Evolutionary conservation across 2,888 invertebrate genomes (phyloP), one percentile per base, ranked within the genome.

Genomic region (Scaptomyza tumidula): DNA sequence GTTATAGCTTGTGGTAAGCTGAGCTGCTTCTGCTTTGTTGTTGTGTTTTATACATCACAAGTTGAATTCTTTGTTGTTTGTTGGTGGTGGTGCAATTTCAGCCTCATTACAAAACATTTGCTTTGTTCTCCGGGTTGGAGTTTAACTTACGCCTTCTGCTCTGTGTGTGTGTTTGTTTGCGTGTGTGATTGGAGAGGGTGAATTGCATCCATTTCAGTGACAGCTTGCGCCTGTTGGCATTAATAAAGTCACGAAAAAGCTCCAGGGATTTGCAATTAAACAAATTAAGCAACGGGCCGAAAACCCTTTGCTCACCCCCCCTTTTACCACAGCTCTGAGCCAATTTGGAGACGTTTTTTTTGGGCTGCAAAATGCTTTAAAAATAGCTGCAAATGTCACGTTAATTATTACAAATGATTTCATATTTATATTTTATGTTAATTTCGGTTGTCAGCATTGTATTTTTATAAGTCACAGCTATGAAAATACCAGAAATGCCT

Each of bases 381-480:
- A 87, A 87, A 77, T 61, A 55, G 67, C 71, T 50, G 70, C 63
- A 86, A 86, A 86, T 72, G 88, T 75, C 80, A 39, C 53, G 53
- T 64, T 86, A 88, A 86, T 86, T 86, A 86, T 86, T 86, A 86
- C 89, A 88, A 86, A 86, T 86, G 70, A 78, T 77, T 70, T 75
- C 61, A 71, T 61, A 81, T 86, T 88, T 77, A 55, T 50, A 73
- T 73, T 79, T 76, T 83, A 75, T 78, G 75, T 54, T 69, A 70
- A 85, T 81, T 66, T 60, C 41, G 16, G 64, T 71, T 82, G 81
- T 84, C 81, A 67, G 70, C 71, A 39, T 56, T 61, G 58, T 62
- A 70, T 71, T 84, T 75, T 66, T 66, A 53, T 66, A 67, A 59
- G 61, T 69, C 33, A 53, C 1, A 60, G 50, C 61, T 53, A 64